Conservation (phyloP, 2,888 invertebrate genomes). For the Tethea ocularis region DNA sequence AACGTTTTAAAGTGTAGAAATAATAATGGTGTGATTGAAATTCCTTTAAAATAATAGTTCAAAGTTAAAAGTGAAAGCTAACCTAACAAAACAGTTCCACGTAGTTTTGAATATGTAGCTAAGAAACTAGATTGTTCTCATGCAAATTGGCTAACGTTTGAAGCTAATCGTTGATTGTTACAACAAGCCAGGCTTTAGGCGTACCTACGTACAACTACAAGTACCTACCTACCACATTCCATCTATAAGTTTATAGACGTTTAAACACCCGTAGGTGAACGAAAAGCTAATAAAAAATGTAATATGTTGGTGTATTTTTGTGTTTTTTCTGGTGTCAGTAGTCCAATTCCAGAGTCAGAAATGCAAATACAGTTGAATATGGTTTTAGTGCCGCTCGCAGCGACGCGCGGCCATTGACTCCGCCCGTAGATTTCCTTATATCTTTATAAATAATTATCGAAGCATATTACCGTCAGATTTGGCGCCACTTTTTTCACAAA, state of each 20-base stretch:
- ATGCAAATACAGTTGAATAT: constrained; percentile 68
- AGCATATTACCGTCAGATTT: constrained; percentile 52
- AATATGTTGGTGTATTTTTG: not conserved
- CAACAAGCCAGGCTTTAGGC: not conserved
- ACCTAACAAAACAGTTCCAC: not conserved
- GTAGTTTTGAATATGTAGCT: not conserved
- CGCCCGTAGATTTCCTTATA: constrained; percentile 37
- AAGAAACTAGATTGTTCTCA: not conserved
- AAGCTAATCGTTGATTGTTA: constrained; percentile 2
- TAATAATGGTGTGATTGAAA: not conserved
- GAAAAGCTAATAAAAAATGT: not conserved
- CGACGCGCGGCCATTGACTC: constrained; percentile 63
- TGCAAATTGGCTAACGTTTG: not conserved
- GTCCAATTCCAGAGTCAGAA: constrained; percentile 47
- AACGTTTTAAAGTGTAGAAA: not conserved
- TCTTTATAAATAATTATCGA: constrained; percentile 48
- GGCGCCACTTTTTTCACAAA: constrained; percentile 62
- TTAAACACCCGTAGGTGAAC: not conserved
- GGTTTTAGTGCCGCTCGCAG: constrained; percentile 55
- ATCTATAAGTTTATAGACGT: not conserved
- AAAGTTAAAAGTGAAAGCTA: not conserved
- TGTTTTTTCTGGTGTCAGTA: constrained; percentile 1
- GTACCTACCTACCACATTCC: not conserved
- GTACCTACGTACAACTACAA: not conserved
- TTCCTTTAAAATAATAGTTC: not conserved